A percentile compares a stretch with the other conserved stretches of the same genome.
phyloP scores from a whole-genome alignment of 2,888 invertebrate species.

The Aleiodes leptofemur region DNA sequence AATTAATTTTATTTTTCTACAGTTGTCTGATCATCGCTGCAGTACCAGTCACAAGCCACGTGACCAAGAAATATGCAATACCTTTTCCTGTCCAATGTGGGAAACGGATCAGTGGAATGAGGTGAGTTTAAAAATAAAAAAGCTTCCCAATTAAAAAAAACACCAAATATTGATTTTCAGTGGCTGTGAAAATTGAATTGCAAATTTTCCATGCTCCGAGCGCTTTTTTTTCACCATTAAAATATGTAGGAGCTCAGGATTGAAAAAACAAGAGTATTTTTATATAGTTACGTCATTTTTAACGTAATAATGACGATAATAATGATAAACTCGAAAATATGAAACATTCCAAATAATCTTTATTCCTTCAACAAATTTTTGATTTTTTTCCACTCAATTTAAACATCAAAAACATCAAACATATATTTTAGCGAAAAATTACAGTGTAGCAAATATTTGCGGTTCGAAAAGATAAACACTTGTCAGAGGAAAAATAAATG shows the following conservation, averaged over 20 bases:
- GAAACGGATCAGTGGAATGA: conserved; percentile 91
- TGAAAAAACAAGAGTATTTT: neutral
- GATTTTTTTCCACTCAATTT: conserved; percentile 23
- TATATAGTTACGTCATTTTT: too few species aligned
- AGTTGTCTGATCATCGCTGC: conserved; percentile 89
- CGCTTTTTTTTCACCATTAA: conserved; percentile 7
- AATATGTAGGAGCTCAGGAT: neutral
- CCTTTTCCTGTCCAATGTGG: conserved; percentile 92
- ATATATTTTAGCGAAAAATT: conserved; percentile 37
- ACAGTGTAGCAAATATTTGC: neutral
- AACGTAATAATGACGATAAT: too few species aligned
- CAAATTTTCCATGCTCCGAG: conserved; percentile 10
- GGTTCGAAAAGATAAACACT: too few species aligned
- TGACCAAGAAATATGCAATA: conserved; percentile 88
- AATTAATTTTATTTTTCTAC: conserved; percentile 59
- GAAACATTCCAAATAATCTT: conserved; percentile 3
- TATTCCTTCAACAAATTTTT: conserved; percentile 3
- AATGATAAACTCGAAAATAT: neutral
- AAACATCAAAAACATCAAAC: conserved; percentile 36
- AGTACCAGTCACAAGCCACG: conserved; percentile 84
- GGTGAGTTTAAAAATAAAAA: conserved; percentile 80
- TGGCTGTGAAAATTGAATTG: conserved; percentile 16
- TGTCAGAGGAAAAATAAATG: too few species aligned
- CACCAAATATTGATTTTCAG: neutral
- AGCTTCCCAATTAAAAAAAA: neutral